These are phyloP conservation scores for Bemisia tabaci DNA, from an alignment of 1,140 invertebrate species.

Conservation along the genomic window DNA sequence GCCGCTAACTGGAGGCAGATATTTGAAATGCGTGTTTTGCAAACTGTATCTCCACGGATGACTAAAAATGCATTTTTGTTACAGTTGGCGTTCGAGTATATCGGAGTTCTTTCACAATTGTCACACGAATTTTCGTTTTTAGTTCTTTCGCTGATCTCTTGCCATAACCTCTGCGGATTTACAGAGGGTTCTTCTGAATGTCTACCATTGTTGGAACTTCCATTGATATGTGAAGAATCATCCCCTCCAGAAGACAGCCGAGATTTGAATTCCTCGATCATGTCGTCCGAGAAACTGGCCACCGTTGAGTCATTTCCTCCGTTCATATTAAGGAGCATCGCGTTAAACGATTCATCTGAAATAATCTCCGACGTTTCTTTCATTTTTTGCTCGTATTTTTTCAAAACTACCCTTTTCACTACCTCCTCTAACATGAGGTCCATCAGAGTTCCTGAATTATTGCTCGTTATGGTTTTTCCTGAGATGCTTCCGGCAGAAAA, in stretches of 20 bases:
- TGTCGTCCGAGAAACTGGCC: neutral
- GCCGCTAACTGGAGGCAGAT: neutral
- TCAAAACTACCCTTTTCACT: neutral
- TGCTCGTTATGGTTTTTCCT: no score
- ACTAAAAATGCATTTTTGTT: no score
- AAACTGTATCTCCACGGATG: no score
- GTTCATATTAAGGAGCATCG: neutral
- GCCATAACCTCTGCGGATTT: neutral
- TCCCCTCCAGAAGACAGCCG: neutral
- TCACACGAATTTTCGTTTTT: neutral
- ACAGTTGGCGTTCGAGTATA: no score
- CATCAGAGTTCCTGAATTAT: neutral
- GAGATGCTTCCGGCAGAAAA: no score
- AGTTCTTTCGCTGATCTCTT: neutral
- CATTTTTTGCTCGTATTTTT: neutral
- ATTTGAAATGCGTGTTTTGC: neutral
- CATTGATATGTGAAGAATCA: neutral
- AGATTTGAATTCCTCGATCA: neutral
- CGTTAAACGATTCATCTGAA: neutral
- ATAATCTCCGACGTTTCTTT: neutral
- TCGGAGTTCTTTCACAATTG: no score
- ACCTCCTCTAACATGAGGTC: neutral
- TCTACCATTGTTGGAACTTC: neutral
- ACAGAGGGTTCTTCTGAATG: neutral
- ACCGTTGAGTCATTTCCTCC: neutral